A percentile compares a stretch with the other conserved stretches of the same genome.
phyloP scores from a whole-genome alignment of 2,888 invertebrate genomes.

The Heliconius ethilla region DNA sequence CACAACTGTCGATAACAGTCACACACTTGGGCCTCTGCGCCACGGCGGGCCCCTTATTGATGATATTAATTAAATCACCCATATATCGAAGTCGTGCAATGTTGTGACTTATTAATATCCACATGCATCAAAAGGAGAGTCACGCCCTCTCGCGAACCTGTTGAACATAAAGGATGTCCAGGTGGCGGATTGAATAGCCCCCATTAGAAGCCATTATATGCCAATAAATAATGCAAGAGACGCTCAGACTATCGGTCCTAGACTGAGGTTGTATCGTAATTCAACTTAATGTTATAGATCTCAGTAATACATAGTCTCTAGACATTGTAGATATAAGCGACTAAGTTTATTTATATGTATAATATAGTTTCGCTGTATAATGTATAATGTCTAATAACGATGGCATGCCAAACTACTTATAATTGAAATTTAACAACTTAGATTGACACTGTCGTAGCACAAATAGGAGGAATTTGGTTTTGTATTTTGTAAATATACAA shows the following conservation, averaged over 20 bases:
- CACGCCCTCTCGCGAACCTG: constrained; percentile 57
- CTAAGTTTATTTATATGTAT: constrained; percentile 18
- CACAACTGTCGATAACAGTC: too few species aligned
- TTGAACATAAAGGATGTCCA: constrained; percentile 71
- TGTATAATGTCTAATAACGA: neutral
- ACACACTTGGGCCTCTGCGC: too few species aligned
- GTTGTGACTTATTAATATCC: constrained; percentile 78
- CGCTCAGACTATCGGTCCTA: constrained; percentile 69
- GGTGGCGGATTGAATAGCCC: constrained; percentile 79
- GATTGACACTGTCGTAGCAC: too few species aligned
- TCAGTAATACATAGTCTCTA: constrained; percentile 60
- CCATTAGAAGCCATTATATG: constrained; percentile 80
- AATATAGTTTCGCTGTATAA: neutral
- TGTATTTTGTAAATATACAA: too few species aligned
- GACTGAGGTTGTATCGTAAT: constrained; percentile 67
- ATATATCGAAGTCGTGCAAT: constrained; percentile 57
- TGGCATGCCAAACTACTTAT: neutral
- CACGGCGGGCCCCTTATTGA: too few species aligned
- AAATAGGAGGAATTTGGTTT: neutral
- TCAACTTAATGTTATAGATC: constrained; percentile 70
- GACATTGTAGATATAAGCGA: constrained; percentile 39
- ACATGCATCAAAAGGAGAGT: constrained; percentile 57
- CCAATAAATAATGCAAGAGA: constrained; percentile 79
- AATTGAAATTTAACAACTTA: neutral
- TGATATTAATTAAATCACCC: constrained; percentile 74